A percentile compares a stretch with the other conserved stretches of the same genome.
Evolutionary conservation across 2,888 invertebrate genomes (phyloP).

Genomic region (Taenaris catops): DNA sequence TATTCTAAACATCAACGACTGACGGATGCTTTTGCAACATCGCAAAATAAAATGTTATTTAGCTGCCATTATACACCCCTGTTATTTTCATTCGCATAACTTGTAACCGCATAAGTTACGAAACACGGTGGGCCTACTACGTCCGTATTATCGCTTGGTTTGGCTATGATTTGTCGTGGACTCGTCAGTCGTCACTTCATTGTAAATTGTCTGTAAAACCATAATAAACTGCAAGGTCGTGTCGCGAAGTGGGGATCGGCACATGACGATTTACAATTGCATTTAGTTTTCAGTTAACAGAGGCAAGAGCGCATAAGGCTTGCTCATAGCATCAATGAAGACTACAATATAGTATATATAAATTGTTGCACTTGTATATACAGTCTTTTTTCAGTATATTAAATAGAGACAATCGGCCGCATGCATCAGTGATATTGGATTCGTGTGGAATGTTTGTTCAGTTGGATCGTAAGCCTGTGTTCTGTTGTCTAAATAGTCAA

Average conservation of each 20-base stretch:
- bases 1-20: slow-evolving; percentile 13
- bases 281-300: slow-evolving; percentile 45
- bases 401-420: too few relatives aligned
- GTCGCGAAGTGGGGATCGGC: slow-evolving; percentile 54
- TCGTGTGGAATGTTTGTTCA: slow-evolving; percentile 15
- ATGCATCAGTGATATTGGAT: slow-evolving; percentile 1
- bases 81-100: slow-evolving; percentile 31
- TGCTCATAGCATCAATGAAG: neutral
- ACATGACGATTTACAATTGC: slow-evolving; percentile 34
- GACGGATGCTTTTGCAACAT: slow-evolving; percentile 37
- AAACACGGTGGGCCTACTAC: slow-evolving; percentile 41
- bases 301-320: slow-evolving; percentile 10
- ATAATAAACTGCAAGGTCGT: slow-evolving; percentile 75
- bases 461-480: too few relatives aligned
- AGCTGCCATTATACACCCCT: slow-evolving; percentile 29
- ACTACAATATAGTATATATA: too few relatives aligned
- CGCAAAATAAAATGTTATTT: slow-evolving; percentile 34
- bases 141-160: slow-evolving; percentile 54
- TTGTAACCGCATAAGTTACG: slow-evolving; percentile 52
- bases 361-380: too few relatives aligned
- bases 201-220: slow-evolving; percentile 74
- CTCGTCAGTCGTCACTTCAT: slow-evolving; percentile 71
- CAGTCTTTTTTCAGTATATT: too few relatives aligned
- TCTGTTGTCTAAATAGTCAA: too few relatives aligned
- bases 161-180: slow-evolving; percentile 65